Percentiles rank a stretch among this genome's conserved stretches.
phyloP scores from a whole-genome alignment of 2,888 invertebrate species.

The Nematopogon swammerdamellus region DNA sequence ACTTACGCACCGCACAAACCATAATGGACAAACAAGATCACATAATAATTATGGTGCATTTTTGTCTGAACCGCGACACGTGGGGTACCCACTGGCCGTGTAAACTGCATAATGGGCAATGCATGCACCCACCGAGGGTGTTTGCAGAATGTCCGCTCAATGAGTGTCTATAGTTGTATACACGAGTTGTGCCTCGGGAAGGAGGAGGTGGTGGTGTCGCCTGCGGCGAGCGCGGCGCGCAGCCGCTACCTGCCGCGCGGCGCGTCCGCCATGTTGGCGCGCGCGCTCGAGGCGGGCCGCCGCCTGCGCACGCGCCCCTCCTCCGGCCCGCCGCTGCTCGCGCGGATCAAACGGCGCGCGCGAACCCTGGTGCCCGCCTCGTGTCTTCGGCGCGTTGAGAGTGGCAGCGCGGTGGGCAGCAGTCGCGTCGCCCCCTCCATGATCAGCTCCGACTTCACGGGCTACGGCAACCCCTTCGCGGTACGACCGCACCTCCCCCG shows the following conservation, averaged over 20 bases:
- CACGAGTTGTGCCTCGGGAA: too few species aligned
- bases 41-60: too few species aligned
- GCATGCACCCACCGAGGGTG: too few species aligned
- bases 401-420: constrained; percentile 17
- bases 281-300: background rate
- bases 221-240: constrained; percentile 19
- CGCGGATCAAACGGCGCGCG: background rate
- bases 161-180: too few species aligned
- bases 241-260: constrained; percentile 20
- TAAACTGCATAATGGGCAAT: too few species aligned
- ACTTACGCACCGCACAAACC: too few species aligned
- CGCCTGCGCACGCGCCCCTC: constrained; percentile 12
- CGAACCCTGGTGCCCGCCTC: constrained; percentile 12
- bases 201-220: background rate
- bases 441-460: constrained; percentile 27
- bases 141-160: too few species aligned
- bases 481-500: constrained; percentile 24
- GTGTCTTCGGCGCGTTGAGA: constrained; percentile 31
- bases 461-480: constrained; percentile 39
- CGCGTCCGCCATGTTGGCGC: constrained; percentile 17
- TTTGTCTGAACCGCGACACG: too few species aligned
- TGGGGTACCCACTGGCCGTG: too few species aligned
- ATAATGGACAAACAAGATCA: too few species aligned
- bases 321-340: constrained; percentile 17
- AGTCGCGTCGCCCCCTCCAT: constrained; percentile 29